These are phyloP conservation scores for Eupithecia subfuscata DNA, from an alignment of 2,888 invertebrate species.

Conservation along the genomic window DNA sequence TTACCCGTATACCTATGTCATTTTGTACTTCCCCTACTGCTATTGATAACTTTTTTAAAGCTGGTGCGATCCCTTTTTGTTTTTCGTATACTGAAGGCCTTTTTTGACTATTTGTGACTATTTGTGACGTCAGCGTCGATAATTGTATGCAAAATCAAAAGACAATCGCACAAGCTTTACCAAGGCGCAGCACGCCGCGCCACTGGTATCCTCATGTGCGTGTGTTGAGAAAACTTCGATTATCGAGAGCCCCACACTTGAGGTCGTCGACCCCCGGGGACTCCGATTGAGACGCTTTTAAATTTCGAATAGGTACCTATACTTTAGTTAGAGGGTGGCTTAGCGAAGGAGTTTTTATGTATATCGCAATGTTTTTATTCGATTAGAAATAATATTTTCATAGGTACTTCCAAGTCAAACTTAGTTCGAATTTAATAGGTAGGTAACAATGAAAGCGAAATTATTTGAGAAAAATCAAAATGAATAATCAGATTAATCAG, in stretches of 20 bases:
- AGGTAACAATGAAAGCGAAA: background rate
- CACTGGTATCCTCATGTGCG: slow-evolving; percentile 12
- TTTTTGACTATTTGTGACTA: no score
- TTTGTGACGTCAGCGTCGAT: no score
- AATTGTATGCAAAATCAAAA: no score
- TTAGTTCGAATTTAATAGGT: background rate
- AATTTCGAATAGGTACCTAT: slow-evolving; percentile 31
- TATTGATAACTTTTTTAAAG: no score
- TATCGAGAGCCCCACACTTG: slow-evolving; percentile 31
- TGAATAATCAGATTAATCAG: background rate
- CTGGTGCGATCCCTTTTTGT: no score
- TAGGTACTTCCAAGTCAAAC: background rate
- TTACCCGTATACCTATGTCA: no score
- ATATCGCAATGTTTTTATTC: background rate
- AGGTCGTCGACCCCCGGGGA: slow-evolving; percentile 34
- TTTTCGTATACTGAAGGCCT: no score
- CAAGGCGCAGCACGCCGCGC: background rate
- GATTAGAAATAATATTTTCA: background rate
- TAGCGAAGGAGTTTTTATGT: background rate
- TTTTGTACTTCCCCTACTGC: no score
- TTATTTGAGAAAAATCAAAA: background rate
- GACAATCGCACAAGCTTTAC: no score
- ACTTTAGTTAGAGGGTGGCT: slow-evolving; percentile 19
- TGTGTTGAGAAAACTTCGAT: slow-evolving; percentile 32
- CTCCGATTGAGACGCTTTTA: slow-evolving; percentile 37